Conservation (phyloP, 1,140 invertebrate genomes). For the Cherax quadricarinatus region DNA sequence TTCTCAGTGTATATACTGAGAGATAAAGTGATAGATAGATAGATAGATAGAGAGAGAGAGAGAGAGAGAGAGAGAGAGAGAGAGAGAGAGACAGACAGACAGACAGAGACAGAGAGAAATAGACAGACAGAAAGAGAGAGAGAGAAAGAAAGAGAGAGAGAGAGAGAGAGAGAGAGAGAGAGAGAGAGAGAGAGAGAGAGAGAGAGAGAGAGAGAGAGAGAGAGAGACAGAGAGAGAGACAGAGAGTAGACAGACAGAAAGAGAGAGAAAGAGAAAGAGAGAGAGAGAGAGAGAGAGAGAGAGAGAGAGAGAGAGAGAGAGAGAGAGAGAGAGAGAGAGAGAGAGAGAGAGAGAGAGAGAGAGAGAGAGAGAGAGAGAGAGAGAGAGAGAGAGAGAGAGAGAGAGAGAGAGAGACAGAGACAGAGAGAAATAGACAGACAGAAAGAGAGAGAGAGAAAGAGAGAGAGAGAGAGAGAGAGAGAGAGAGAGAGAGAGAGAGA, state of each 20-base stretch:
- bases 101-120: too few species aligned
- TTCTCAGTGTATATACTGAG: too few species aligned
- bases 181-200: not conserved
- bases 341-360: not conserved
- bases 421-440: too few species aligned
- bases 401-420: not conserved
- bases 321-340: not conserved
- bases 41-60: too few species aligned
- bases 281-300: not conserved
- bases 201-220: too few species aligned
- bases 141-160: not conserved
- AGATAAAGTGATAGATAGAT: too few species aligned
- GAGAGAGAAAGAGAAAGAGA: not conserved
- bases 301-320: not conserved
- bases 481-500: not conserved
- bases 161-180: not conserved
- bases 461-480: not conserved
- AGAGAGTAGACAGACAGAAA: not conserved
- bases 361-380: not conserved
- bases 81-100: too few species aligned
- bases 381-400: not conserved
- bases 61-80: too few species aligned
- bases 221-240: not conserved
- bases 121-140: not conserved
- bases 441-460: not conserved